Percentiles rank a stretch among this genome's conserved stretches.
Evolutionary conservation across 2,113 vertebrate species (phyloP).

Genomic region (Otis tarda): DNA sequence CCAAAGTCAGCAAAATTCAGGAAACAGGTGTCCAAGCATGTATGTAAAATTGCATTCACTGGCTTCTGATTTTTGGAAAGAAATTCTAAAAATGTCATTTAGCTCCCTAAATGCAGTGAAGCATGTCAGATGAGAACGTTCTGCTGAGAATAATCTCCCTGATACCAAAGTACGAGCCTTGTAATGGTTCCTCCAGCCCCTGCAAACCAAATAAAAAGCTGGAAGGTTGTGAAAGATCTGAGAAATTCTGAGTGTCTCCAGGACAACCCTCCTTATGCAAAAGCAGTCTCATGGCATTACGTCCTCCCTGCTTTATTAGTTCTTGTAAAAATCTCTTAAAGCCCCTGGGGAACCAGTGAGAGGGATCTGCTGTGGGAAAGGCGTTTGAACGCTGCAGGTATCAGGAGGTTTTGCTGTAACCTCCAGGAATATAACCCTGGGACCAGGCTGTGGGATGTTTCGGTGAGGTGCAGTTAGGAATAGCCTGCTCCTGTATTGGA

Average conservation of each 20-base stretch:
- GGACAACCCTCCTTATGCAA: background rate
- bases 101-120: background rate
- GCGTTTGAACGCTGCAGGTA: background rate
- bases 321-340: background rate
- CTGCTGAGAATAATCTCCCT: background rate
- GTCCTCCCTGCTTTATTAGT: background rate
- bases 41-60: background rate
- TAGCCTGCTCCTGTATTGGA: background rate
- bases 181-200: background rate
- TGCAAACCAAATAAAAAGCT: background rate
- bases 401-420: background rate
- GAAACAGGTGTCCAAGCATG: background rate
- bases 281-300: accelerated
- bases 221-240: background rate
- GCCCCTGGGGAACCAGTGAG: background rate
- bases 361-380: background rate
- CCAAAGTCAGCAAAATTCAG: slow-evolving; percentile 43
- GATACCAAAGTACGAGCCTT: background rate
- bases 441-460: background rate
- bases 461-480: background rate
- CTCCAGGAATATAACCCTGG: background rate
- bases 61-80: background rate
- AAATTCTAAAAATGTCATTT: slow-evolving; percentile 13
- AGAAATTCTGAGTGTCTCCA: background rate
- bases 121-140: background rate